A percentile compares a stretch with the other conserved stretches of the same genome.
Evolutionary conservation across 1,140 invertebrate species (phyloP).

Genomic region (Drosophila bipectinata): DNA sequence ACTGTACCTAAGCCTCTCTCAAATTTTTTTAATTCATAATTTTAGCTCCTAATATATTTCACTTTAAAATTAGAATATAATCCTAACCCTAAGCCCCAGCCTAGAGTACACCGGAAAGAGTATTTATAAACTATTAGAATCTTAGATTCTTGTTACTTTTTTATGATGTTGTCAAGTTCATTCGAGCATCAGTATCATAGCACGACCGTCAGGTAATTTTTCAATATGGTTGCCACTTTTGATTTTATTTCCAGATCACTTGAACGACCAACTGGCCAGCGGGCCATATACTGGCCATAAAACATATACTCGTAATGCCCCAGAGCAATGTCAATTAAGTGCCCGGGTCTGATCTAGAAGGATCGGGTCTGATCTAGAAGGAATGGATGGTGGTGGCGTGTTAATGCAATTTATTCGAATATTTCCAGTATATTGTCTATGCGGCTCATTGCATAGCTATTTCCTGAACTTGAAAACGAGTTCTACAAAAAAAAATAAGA

Average conservation of each 20-base stretch:
- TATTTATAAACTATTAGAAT: neutral
- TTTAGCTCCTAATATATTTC: too few relatives aligned
- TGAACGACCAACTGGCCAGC: slow-evolving; percentile 24
- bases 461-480: slow-evolving; percentile 80
- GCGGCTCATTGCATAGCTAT: slow-evolving; percentile 56
- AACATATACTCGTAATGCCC: neutral
- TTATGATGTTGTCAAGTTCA: slow-evolving; percentile 10
- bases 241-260: slow-evolving; percentile 25
- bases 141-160: neutral
- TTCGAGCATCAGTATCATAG: slow-evolving; percentile 18
- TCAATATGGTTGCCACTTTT: slow-evolving; percentile 20
- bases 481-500: slow-evolving; percentile 19
- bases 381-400: slow-evolving; percentile 34
- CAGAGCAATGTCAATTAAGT: slow-evolving; percentile 40
- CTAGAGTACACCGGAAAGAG: neutral
- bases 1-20: too few relatives aligned
- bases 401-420: slow-evolving; percentile 58
- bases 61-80: too few relatives aligned
- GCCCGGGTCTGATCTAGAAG: slow-evolving; percentile 51
- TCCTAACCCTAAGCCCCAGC: too few relatives aligned
- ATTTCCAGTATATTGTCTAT: slow-evolving; percentile 45
- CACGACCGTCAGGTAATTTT: slow-evolving; percentile 14
- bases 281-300: neutral
- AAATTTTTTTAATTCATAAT: too few relatives aligned
- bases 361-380: slow-evolving; percentile 56